Evolutionary conservation across 2,888 invertebrate species (phyloP), one percentile per base, ranked within the genome.

Genomic region (Acanthacorydalis orientalis): DNA sequence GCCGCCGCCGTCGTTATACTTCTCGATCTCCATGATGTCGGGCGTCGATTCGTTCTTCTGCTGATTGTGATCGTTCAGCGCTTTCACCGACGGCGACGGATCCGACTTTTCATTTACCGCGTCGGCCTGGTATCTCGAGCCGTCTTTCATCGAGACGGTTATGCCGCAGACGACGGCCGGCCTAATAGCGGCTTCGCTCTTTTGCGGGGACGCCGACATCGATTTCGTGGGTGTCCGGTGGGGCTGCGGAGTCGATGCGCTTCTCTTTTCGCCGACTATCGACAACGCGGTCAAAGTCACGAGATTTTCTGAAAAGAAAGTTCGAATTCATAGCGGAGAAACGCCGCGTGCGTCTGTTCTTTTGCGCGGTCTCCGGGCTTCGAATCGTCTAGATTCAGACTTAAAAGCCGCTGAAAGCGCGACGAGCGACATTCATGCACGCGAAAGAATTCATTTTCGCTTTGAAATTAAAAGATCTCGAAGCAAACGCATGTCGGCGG

Each of bases 21-120:
- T 23, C 23, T 23, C 23, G 3, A 23, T 23, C 6, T 23, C 23
- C 3, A 23, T 23, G 2, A 23, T 23, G 23, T 23, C 23, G 57
- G 56, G 63, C 57, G 54, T 60, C 52, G 53, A 60, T 15, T 59
- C 63, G 33, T 68, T 65, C 49, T 69, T 68, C 41, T 49, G 82
- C 63, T 80, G 77, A 58, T 83, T 83, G 49, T 83, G 78, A 59
- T 81, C 80, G 60, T 87, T 85, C 74, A 86, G 79, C 11, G 82
- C 79, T 55, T 83, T 78, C 8, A 86, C 79, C 48, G 75, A 57
- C 1, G 55, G 52, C 44, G 50, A 53, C 42, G 49, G 52, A 41
- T 49, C 45, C 38, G 48, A 39, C 11, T 46, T 38, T 44, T 46
- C 47, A 4, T 44, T 41, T 23, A 44, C 43, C 45, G 49, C 38